These are phyloP conservation scores for Lacanobia oleracea DNA, from an alignment of 2,888 invertebrate species.

Conservation along the genomic window DNA sequence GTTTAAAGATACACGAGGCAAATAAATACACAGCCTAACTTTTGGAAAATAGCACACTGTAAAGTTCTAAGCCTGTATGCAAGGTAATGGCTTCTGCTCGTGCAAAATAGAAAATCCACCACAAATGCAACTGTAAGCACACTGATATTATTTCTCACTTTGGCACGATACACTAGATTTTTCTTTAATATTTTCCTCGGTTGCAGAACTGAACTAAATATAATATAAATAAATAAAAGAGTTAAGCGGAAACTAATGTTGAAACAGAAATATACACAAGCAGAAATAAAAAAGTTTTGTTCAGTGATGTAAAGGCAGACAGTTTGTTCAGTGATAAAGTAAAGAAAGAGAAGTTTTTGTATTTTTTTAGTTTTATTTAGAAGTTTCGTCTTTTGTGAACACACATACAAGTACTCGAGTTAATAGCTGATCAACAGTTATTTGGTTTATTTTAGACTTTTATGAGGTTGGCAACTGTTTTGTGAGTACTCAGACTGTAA, in stretches of 20 bases:
- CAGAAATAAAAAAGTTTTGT: too few species aligned
- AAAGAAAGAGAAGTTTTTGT: background rate
- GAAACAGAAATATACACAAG: background rate
- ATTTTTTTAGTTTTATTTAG: background rate
- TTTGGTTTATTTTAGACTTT: background rate
- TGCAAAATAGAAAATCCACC: slow-evolving; percentile 26
- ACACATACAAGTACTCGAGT: background rate
- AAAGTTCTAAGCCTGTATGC: background rate
- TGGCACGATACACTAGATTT: slow-evolving; percentile 32
- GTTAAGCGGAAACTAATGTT: slow-evolving; percentile 28
- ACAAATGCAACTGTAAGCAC: slow-evolving; percentile 36
- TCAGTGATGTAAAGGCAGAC: too few species aligned
- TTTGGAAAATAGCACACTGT: background rate
- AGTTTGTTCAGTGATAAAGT: background rate
- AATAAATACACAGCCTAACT: background rate
- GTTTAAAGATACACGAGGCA: background rate
- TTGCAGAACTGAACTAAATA: slow-evolving; percentile 17
- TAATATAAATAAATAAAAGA: slow-evolving; percentile 41
- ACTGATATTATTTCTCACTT: slow-evolving; percentile 50
- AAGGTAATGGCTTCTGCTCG: slow-evolving; percentile 2
- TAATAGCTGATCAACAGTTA: too few species aligned
- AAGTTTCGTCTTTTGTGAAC: background rate
- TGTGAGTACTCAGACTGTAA: too few species aligned
- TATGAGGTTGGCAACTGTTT: background rate
- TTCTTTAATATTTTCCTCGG: slow-evolving; percentile 40